These are phyloP conservation scores for Scomberomorus guttatus DNA, from an alignment of 2,797 vertebrate genomes.

Conservation along the genomic window DNA sequence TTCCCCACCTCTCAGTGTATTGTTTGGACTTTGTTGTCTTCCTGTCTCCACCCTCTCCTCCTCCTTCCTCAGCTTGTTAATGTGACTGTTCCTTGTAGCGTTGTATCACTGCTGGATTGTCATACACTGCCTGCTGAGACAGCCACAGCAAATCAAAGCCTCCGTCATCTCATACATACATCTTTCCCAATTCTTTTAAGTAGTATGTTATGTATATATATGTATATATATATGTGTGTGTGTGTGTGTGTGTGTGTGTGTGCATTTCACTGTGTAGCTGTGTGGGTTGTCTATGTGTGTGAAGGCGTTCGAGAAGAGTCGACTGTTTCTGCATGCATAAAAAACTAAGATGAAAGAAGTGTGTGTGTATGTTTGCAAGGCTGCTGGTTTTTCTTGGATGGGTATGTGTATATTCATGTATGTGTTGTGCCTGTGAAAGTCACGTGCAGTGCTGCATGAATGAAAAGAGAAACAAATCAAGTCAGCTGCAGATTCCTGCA, in stretches of 20 bases:
- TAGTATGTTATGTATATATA: conserved; percentile 6
- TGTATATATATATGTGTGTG: not conserved
- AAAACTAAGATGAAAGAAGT: conserved; percentile 11
- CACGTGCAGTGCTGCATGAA: not conserved
- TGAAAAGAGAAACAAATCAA: conserved; percentile 14
- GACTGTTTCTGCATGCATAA: conserved; percentile 21
- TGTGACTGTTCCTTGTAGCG: conserved; percentile 56
- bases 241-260: conserved; percentile 3
- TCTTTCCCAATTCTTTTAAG: conserved; percentile 22
- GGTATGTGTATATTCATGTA: not conserved
- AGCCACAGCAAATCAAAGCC: conserved; percentile 60
- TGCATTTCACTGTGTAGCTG: not conserved
- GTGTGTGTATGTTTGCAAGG: not conserved
- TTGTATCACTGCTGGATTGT: conserved; percentile 43
- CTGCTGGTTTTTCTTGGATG: not conserved
- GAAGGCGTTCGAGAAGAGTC: not conserved
- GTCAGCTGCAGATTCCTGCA: conserved; percentile 35
- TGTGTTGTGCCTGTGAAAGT: not conserved
- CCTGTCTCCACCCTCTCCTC: conserved; percentile 48
- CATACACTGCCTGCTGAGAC: conserved; percentile 47
- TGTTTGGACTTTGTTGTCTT: conserved; percentile 66
- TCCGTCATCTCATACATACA: conserved; percentile 28
- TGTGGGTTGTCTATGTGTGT: conserved; percentile 5
- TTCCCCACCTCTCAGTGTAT: conserved; percentile 50
- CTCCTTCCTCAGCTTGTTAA: conserved; percentile 65